Evolutionary conservation across 2,797 vertebrate species (phyloP), one percentile per base, ranked within the genome.

Genomic region (Tragopan temminckii): DNA sequence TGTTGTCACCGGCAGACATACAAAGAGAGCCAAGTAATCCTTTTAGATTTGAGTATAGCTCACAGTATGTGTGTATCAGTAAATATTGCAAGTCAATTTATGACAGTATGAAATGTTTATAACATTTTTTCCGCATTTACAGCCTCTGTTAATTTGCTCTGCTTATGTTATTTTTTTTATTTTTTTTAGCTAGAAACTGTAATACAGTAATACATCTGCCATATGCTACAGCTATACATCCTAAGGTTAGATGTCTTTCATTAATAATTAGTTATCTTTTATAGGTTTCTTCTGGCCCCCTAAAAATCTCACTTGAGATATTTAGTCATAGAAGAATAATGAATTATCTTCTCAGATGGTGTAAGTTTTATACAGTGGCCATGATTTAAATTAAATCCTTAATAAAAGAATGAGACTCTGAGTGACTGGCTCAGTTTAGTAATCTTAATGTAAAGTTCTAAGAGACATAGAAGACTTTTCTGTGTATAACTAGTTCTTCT

Each of bases 251-350:
- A 77, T 72, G 11, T 6, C 12, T 82, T 90, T 66, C n/a, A 43
- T 76, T 76, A 79, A 76, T 70, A 87, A 89, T 82, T 31, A 86
- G 88, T 81, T 81, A 45, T 58, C 7, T 33, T 48, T 70, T 80
- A 77, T 38, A 82, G 12, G 8, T 11, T 63, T 72, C 17, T 20
- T 18, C 6, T 7, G 48, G 2, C 4, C 25, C 27, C 31, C n/a
- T 82, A 85, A 72, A 91, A 85, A 55, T 93, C 18, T 82, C 52
- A 63, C 77, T 62, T 88, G 27, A 9, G 46, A 67, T 43, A 91
- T 88, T 88, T 67, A 55, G 9, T 50, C 38, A 46, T 70, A n/a
- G 59, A 83, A 85, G 21, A n/a, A 63, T 63, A 68, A 88, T 45
- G 6, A 77, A 66, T 53, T 77, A 63, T 1, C 2, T 57, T 87